Evolutionary conservation across 2,888 invertebrate genomes (phyloP), one percentile per base, ranked within the genome.

Genomic region (Drosophila multiciliata): DNA sequence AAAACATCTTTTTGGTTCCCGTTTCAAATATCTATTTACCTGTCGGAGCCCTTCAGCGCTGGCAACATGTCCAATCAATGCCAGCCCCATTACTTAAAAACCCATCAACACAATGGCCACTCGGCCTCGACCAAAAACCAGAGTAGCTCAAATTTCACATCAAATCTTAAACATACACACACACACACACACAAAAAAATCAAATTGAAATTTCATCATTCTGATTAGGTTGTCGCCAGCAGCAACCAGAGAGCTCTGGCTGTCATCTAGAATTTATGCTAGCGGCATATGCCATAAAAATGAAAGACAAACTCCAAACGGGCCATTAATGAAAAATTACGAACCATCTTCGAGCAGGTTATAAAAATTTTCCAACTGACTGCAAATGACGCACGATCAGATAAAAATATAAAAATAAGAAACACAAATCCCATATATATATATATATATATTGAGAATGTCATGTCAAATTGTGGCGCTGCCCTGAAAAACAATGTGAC

Each of bases 381-480:
- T 85, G 87, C 70, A 72, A 82, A 82, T 73, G 86, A 82, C 76
- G 40, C 68, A 74, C 74, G 87, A 86, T 86, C 86, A 85, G 86
- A 86, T 86, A 86, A 85, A 80, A 23, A 23, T 23, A 65, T 23
- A 60, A 61, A 36, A 60, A 8, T 54, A 48, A 63, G 15, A 49
- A 36, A 15, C 15, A 36, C 15, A 36, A 36, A 36, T 17, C 15
- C 36, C 15, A 45, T 20, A 40, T 40, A n/a, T n/a, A 33, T 26
- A 29, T 36, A 45, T 48, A 35, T n/a, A 59, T 36, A 66, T 50
- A 42, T 79, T 67, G 74, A 80, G 74, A 84, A 87, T 78, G 82
- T 82, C 85, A 77, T 85, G 87, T 85, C 85, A 85, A 85, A 87
- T 78, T 75, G 82, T 87, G 84, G 87, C 87, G 85, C 87, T 75